Conservation (phyloP, 2,797 vertebrate species). For the Lacerta agilis region DNA sequence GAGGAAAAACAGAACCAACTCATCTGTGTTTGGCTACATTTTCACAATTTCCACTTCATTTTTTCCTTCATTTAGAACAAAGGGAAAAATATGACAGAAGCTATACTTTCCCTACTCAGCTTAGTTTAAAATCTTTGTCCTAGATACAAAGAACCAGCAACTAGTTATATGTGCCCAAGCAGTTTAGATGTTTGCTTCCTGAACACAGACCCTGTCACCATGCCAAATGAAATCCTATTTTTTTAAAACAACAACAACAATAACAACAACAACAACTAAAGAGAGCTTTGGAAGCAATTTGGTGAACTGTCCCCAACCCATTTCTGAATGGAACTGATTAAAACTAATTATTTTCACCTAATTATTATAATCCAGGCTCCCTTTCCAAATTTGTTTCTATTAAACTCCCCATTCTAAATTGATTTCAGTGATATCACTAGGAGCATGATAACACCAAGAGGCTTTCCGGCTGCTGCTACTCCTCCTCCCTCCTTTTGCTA, state of each 20-base stretch:
- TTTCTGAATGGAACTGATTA: neutral
- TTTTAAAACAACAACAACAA: neutral
- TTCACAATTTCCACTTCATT: slow-evolving; percentile 27
- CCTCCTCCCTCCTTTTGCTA: neutral
- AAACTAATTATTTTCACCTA: neutral
- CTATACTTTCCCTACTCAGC: neutral
- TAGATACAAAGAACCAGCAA: neutral
- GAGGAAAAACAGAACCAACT: slow-evolving; percentile 15
- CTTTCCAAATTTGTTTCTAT: neutral
- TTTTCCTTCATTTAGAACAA: slow-evolving; percentile 29
- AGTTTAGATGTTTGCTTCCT: neutral
- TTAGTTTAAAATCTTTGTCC: neutral
- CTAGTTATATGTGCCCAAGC: neutral
- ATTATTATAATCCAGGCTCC: neutral
- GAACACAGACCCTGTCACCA: neutral
- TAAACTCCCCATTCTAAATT: neutral
- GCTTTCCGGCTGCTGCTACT: neutral
- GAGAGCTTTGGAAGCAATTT: neutral
- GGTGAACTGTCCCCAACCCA: neutral
- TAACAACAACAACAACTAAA: too few species aligned
- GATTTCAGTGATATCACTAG: neutral
- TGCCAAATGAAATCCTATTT: neutral
- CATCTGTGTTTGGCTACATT: slow-evolving; percentile 10
- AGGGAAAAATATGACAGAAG: neutral
- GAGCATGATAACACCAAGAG: too few species aligned